Evolutionary conservation across 2,797 vertebrate genomes (phyloP), one percentile per base, ranked within the genome.

Genomic region (Momotus momota): DNA sequence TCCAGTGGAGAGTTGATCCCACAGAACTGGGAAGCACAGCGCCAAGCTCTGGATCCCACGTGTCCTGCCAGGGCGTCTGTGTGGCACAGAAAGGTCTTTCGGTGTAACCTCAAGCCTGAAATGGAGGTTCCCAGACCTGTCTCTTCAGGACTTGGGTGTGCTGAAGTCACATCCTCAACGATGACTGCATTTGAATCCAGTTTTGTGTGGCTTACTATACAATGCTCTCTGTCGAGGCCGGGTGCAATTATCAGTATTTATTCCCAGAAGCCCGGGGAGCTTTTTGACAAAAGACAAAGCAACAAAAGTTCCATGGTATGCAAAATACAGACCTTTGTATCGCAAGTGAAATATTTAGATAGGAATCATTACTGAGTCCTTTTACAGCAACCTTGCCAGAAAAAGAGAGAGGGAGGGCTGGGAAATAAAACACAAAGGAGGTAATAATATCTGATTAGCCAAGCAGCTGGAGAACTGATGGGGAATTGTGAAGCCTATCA

Each of bases 271-370:
- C 93, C 86, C 7, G 9, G 64, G 88, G 87, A 95, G 92, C 65
- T 90, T 74, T 94, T 95, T 91, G 83, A 84, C 78, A 77, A 67
- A 93, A 89, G 82, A 96, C 95, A 87, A 94, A 97, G 92, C 83
- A 87, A 71, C 67, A 67, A 55, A 97, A 94, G 91, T 97, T 96
- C 90, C 81, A 64, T 2, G 7, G 95, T 95, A 93, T 95, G 95
- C 86, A 82, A 96, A 97, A 96, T 87, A 57, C 87, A 96, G 95
- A 97, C 94, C 92, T 97, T 97, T 97, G 96, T 97, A 73, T 91
- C 72, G 79, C 87, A 93, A 97, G 97, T 96, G 97, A 98, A 98
- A 97, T 97, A 97, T 98, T 98, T 98, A 96, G 96, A 96, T 97
- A 86, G 96, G 95, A 94, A 96, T 97, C 96, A 93, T 96, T 91